Evolutionary conservation across 2,797 vertebrate species (phyloP).

Genomic region (Gymnothorax javanicus): DNA sequence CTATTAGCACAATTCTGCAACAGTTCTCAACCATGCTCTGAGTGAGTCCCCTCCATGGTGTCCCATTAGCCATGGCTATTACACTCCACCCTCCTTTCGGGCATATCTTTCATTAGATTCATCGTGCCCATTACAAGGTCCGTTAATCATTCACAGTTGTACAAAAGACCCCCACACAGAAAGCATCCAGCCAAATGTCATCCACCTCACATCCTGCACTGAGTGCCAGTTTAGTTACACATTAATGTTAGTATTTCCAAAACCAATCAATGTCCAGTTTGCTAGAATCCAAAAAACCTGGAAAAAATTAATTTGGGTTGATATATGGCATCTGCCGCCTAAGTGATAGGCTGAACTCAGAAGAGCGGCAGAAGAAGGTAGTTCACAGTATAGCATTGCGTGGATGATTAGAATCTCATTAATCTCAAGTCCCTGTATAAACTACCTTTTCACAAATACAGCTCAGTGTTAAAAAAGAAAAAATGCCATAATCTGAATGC

Average conservation of each 20-base stretch:
- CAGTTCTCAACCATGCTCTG: background rate
- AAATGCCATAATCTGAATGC: no score
- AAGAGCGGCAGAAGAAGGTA: background rate
- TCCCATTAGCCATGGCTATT: background rate
- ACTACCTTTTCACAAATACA: background rate
- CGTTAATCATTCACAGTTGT: background rate
- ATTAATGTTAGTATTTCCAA: background rate
- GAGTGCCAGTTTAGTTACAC: background rate
- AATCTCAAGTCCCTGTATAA: background rate
- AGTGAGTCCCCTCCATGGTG: background rate
- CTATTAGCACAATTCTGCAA: background rate
- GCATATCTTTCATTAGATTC: background rate
- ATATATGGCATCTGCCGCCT: background rate
- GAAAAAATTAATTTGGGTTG: background rate
- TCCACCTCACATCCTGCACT: background rate
- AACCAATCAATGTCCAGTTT: background rate
- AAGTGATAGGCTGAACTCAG: background rate
- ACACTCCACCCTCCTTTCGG: background rate
- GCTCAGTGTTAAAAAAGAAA: background rate
- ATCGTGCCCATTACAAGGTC: background rate
- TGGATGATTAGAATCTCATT: slow-evolving; percentile 2
- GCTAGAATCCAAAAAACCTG: background rate
- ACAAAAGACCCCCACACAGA: background rate
- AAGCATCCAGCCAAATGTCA: background rate
- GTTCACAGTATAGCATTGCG: background rate